Percentiles rank a stretch among this genome's conserved stretches.
These are phyloP conservation scores for Tipula unca DNA, from an alignment of 2,888 invertebrate genomes.

Conservation along the genomic window DNA sequence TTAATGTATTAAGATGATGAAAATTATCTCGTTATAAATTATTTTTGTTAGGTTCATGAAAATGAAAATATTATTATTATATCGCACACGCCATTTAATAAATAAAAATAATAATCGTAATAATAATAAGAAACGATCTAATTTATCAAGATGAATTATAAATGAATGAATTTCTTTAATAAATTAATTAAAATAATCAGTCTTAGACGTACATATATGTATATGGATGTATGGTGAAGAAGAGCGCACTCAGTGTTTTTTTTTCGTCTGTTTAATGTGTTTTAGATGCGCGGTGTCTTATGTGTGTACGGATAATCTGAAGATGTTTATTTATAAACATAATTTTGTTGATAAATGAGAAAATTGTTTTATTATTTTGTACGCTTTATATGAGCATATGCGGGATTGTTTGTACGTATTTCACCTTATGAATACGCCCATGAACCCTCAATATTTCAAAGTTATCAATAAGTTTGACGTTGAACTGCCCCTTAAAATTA, in stretches of 20 bases:
- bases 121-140: neutral
- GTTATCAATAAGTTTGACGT: no score
- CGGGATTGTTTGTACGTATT: no score
- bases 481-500: no score
- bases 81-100: slow-evolving; percentile 8
- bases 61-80: neutral
- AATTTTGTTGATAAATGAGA: neutral
- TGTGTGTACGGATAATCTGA: neutral
- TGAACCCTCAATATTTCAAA: no score
- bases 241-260: neutral
- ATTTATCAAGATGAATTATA: slow-evolving; percentile 14
- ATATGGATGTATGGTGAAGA: neutral
- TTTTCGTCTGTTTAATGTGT: neutral
- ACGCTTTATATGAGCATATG: neutral
- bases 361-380: neutral
- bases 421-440: no score
- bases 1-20: neutral
- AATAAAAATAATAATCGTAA: neutral
- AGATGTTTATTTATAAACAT: neutral
- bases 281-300: neutral
- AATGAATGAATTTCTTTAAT: neutral
- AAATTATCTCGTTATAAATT: neutral
- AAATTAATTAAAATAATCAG: neutral
- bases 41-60: neutral
- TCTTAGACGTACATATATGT: neutral